Conservation (phyloP, 1,140 invertebrate species). For the Drosophila lowei region DNA sequence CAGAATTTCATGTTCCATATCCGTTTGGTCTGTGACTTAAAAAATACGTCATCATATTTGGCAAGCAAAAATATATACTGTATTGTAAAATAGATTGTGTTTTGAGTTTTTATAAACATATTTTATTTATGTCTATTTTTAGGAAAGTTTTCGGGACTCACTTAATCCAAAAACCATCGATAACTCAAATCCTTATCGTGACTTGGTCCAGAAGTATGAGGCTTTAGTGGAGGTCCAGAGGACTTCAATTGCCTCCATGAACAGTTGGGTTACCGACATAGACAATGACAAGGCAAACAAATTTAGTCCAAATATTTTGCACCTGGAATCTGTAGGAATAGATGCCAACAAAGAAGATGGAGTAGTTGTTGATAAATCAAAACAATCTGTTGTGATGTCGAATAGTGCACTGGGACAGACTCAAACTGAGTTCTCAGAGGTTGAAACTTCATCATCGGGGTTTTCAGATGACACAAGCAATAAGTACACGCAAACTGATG, state of each 20-base stretch:
- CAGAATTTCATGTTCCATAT: too few relatives aligned
- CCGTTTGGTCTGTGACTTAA: too few relatives aligned
- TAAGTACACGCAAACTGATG: conserved; percentile 91
- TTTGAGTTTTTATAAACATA: too few relatives aligned
- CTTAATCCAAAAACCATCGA: conserved; percentile 47
- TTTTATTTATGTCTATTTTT: too few relatives aligned
- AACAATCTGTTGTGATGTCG: conserved; percentile 22
- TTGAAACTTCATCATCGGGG: conserved; percentile 92
- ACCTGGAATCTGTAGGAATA: conserved; percentile 4
- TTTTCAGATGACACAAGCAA: conserved; percentile 93
- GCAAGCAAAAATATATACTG: too few relatives aligned
- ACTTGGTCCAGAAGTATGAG: conserved; percentile 95
- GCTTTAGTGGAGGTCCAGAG: conserved; percentile 91
- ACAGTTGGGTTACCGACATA: conserved; percentile 6
- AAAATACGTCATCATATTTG: too few relatives aligned
- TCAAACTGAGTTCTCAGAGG: conserved; percentile 91
- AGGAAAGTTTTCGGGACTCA: too few relatives aligned
- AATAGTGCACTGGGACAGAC: conserved; percentile 85
- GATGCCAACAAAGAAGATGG: conserved; percentile 7
- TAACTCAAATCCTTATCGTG: conserved; percentile 89
- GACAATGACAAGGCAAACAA: conserved; percentile 25
- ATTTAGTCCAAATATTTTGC: conserved; percentile 22
- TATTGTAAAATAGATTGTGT: too few relatives aligned
- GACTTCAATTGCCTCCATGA: conserved; percentile 72
- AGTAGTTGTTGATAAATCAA: conserved; percentile 26